phyloP scores from a whole-genome alignment of 2,113 vertebrate species.

The Pterocles burchelli region DNA sequence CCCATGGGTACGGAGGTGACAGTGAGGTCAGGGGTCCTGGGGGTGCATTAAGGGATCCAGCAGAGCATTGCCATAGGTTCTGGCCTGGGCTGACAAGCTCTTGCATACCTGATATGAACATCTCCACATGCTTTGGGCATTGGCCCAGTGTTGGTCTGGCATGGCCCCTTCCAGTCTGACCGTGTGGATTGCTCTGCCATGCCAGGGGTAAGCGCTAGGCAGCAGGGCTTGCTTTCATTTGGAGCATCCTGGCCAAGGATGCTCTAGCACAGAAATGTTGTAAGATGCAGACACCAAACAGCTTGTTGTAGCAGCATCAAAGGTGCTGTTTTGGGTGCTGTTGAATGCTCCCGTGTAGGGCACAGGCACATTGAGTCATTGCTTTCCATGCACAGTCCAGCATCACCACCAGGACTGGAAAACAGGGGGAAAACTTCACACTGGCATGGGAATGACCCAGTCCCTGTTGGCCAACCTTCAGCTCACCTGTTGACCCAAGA shows the following conservation, averaged over 20 bases:
- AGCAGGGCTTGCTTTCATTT: background rate
- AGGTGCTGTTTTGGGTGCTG: background rate
- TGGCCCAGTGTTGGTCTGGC: background rate
- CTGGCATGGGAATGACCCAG: background rate
- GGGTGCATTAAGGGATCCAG: background rate
- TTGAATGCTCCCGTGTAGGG: background rate
- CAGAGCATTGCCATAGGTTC: background rate
- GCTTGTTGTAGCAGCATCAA: rapidly evolving
- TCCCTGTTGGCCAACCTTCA: background rate
- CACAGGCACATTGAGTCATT: rapidly evolving
- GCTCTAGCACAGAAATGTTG: background rate
- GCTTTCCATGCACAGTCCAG: background rate
- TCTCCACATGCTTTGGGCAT: background rate
- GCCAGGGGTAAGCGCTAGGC: background rate
- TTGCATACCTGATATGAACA: background rate
- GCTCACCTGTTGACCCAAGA: background rate
- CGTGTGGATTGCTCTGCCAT: background rate
- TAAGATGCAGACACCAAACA: background rate
- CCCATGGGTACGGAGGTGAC: background rate
- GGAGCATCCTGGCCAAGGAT: background rate
- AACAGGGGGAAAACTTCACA: background rate
- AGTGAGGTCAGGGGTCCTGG: background rate
- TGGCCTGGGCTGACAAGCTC: background rate
- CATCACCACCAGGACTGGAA: background rate
- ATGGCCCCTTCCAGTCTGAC: background rate